A percentile compares a stretch with the other conserved stretches of the same genome.
Evolutionary conservation across 1,140 invertebrate species (phyloP).

Genomic region (Pseudomyrmex pallidus): DNA sequence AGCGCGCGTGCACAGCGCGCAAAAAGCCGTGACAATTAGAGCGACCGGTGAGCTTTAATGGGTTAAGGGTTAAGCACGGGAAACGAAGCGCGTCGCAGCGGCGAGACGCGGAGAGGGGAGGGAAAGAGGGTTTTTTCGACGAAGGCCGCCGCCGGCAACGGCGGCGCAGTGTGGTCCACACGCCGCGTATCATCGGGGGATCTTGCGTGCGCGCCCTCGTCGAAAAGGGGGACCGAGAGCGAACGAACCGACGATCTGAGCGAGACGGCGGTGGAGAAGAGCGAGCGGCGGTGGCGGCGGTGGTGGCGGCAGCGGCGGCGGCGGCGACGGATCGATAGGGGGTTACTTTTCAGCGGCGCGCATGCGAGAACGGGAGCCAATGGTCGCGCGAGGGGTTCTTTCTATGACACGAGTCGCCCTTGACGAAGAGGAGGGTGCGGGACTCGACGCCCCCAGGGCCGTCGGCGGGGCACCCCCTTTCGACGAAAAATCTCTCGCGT

Average conservation of each 20-base stretch:
- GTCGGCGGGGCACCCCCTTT: constrained; percentile 63
- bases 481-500: constrained; percentile 53
- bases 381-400: constrained; percentile 69
- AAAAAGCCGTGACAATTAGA: constrained; percentile 46
- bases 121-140: neutral
- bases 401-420: constrained; percentile 71
- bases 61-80: constrained; percentile 47
- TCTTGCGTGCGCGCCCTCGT: constrained; percentile 77
- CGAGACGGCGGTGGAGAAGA: neutral
- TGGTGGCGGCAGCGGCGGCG: constrained; percentile 19
- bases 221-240: constrained; percentile 25
- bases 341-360: constrained; percentile 60
- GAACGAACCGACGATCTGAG: constrained; percentile 15
- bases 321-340: constrained; percentile 70
- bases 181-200: constrained; percentile 77
- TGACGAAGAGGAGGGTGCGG: constrained; percentile 59
- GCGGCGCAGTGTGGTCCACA: constrained; percentile 63
- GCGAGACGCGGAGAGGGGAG: neutral
- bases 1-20: neutral
- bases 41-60: constrained; percentile 39
- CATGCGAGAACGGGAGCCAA: constrained; percentile 68
- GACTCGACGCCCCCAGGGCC: constrained; percentile 78
- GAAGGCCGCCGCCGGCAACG: constrained; percentile 51
- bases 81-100: constrained; percentile 17
- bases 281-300: constrained; percentile 14